Base-by-base conservation (phyloP, 1,140 invertebrate species). In the Oreohelix idahoensis region DNA sequence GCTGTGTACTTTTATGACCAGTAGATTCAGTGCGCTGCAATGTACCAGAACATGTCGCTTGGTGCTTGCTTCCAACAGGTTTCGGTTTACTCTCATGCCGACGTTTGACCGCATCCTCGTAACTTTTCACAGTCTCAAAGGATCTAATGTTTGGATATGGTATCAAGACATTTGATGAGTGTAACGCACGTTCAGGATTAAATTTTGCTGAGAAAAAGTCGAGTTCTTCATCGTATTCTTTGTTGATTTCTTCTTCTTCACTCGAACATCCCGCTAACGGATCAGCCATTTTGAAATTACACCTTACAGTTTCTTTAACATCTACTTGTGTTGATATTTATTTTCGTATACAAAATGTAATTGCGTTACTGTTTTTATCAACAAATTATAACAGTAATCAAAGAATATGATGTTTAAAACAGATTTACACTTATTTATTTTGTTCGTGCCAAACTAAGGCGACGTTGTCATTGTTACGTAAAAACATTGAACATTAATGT, bases 171-270 rank as follows among this genome's bases (percentile, higher is more conserved):
- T 49, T 29, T 10, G 11, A 1, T n/a, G 80, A 74, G n/a, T 45
- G 42, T 20, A 82, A 51, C 20, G 80, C 80, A 23, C 49, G 36
- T n/a, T 51, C 36, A 15, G 80, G 80, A 42, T 82, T 82, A 58
- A 82, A 82, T 36, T 75, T 82, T 10, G 80, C 5, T n/a, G 80
- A 82, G 4, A 35, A 75, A 39, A 82, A 82, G 38, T 82, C 80
- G 4, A 82, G 36, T 58, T 82, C 79, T 51, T 81, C 78, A 39
- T 80, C 36, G 10, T 80, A 38, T 11, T n/a, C 45, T 32, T 23
- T 26, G 11, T 66, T 69, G 17, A 69, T 29, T n/a, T 11, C 53
- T 4, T 15, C 35, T 4, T 49, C 1, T 74, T 38, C 71, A 42
- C 71, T 39, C 36, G 38, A 66, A 66, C 63, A 2, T 2, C 63